A percentile compares a stretch with the other conserved stretches of the same genome.
phyloP scores from a whole-genome alignment of 2,797 vertebrate species.

The Sebastolobus alascanus region DNA sequence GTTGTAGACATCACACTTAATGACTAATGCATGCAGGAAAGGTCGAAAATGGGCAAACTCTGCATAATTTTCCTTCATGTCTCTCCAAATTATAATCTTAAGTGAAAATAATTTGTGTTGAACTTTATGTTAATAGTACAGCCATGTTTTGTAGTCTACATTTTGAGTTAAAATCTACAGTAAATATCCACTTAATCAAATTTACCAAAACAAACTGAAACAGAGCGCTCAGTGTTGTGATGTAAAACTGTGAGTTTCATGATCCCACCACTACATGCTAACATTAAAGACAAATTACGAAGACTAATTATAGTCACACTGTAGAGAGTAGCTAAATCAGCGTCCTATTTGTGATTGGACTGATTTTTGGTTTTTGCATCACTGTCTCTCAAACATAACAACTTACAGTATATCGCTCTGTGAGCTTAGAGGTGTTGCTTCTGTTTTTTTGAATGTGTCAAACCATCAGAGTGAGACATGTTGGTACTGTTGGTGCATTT shows the following conservation, averaged over 20 bases:
- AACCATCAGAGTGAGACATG: slow-evolving; percentile 23
- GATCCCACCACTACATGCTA: neutral
- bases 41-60: neutral
- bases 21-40: neutral
- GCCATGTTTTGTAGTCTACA: neutral
- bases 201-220: neutral
- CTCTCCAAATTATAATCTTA: neutral
- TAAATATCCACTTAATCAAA: slow-evolving; percentile 1
- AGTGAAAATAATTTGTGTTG: neutral
- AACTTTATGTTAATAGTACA: neutral
- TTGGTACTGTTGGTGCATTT: slow-evolving; percentile 13
- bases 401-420: neutral
- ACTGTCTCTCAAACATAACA: neutral
- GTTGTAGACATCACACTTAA: neutral
- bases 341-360: neutral
- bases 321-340: neutral
- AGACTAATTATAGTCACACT: neutral
- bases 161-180: neutral
- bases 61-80: neutral
- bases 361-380: neutral
- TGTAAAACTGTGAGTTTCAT: neutral
- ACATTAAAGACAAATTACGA: neutral
- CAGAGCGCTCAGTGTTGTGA: neutral
- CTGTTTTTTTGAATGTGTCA: slow-evolving; percentile 23
- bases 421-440: slow-evolving; percentile 34